These are phyloP conservation scores for Epicampocera succincta DNA, from an alignment of 2,888 invertebrate genomes.

Conservation along the genomic window DNA sequence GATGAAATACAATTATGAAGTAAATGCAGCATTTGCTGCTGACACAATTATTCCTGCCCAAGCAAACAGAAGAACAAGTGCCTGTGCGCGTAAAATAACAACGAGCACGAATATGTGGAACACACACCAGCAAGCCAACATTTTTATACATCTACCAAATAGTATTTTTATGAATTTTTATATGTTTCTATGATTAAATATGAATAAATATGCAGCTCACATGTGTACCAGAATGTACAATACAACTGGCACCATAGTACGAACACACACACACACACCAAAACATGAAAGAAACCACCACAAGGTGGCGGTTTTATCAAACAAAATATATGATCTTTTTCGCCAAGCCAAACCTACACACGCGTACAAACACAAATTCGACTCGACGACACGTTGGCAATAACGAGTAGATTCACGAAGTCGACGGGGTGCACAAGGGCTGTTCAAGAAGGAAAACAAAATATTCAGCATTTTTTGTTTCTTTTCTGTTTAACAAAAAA, in stretches of 20 bases:
- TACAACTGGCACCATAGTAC: no score
- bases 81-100: not conserved
- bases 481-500: conserved; percentile 15
- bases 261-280: not conserved
- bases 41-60: conserved; percentile 73
- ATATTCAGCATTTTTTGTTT: conserved; percentile 5
- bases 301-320: conserved; percentile 57
- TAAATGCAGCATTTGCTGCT: conserved; percentile 73
- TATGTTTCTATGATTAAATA: not conserved
- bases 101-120: not conserved
- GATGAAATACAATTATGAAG: conserved; percentile 38
- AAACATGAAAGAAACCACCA: conserved; percentile 3
- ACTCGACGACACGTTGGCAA: conserved; percentile 29
- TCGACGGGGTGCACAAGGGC: not conserved
- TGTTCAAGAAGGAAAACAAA: conserved; percentile 3
- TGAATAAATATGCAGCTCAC: conserved; percentile 16
- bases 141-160: not conserved
- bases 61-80: conserved; percentile 41
- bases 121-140: not conserved
- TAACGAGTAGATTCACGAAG: conserved; percentile 21
- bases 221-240: not conserved
- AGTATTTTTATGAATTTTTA: not conserved
- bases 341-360: not conserved
- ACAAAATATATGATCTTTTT: conserved; percentile 18
- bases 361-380: not conserved